Evolutionary conservation across 2,797 vertebrate genomes (phyloP).

Genomic region (Ataeniobius toweri): DNA sequence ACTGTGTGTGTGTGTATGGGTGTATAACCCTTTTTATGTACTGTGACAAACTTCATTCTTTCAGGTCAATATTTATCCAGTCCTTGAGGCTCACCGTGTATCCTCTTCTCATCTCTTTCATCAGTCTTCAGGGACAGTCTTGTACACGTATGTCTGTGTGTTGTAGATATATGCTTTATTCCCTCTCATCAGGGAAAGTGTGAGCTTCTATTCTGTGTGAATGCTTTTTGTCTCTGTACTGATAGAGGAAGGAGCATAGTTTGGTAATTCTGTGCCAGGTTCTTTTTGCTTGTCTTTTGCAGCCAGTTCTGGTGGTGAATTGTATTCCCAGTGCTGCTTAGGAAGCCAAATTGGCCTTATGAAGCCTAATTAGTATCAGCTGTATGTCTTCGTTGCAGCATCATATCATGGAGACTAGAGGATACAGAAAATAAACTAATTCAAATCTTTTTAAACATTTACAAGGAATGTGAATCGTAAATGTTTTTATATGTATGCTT

Average conservation of each 20-base stretch:
- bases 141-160: conserved; percentile 21
- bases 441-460: not conserved
- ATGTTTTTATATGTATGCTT: not conserved
- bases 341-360: conserved; percentile 43
- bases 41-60: conserved; percentile 67
- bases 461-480: no score
- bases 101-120: conserved; percentile 64
- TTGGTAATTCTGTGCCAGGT: conserved; percentile 30
- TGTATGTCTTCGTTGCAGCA: conserved; percentile 16
- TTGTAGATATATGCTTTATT: conserved; percentile 44
- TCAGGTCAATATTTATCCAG: conserved; percentile 76
- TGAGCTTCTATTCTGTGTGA: conserved; percentile 7
- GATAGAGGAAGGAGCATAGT: conserved; percentile 22
- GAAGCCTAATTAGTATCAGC: conserved; percentile 33
- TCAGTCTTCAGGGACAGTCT: conserved; percentile 47
- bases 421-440: not conserved
- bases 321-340: conserved; percentile 37
- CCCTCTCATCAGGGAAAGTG: conserved; percentile 9
- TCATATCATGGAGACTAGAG: conserved; percentile 18
- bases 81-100: conserved; percentile 55
- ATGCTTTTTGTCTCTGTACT: conserved; percentile 26
- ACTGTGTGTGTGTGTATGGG: conserved; percentile 9
- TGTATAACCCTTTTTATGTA: conserved; percentile 54
- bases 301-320: conserved; percentile 31
- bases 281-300: conserved; percentile 40